Conservation (phyloP, 1,140 invertebrate genomes). For the Centruroides vittatus region DNA sequence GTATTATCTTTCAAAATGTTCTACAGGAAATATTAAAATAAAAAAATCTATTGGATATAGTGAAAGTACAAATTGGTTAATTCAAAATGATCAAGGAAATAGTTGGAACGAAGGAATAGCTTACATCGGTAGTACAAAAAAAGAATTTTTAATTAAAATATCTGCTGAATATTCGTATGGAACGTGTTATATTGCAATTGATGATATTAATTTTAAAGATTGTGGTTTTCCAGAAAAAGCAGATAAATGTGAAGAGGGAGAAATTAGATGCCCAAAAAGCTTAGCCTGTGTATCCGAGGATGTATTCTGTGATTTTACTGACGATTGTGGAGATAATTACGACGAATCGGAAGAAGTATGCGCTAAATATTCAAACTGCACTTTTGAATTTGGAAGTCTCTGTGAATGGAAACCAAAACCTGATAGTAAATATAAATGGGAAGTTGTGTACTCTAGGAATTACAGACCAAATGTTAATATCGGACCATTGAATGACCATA, state of each 20-base stretch:
- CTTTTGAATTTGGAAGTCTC: conserved; percentile 7
- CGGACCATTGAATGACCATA: conserved; percentile 12
- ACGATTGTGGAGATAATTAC: conserved; percentile 83
- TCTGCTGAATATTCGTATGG: not conserved
- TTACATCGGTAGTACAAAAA: conserved; percentile 11
- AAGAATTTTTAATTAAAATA: not conserved
- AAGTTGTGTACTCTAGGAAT: not conserved
- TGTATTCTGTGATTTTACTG: conserved; percentile 54
- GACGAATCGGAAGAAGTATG: conserved; percentile 42
- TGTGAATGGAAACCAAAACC: conserved; percentile 10
- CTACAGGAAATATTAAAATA: too few relatives aligned
- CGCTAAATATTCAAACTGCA: conserved; percentile 5
- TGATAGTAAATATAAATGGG: not conserved
- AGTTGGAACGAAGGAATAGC: conserved; percentile 10
- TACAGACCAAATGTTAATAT: not conserved
- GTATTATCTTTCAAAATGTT: too few relatives aligned
- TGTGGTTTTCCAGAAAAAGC: conserved; percentile 19
- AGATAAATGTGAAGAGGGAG: conserved; percentile 8
- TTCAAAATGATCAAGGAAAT: not conserved
- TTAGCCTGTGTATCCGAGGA: conserved; percentile 9
- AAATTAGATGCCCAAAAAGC: conserved; percentile 12
- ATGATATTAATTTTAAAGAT: conserved; percentile 25
- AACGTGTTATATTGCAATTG: conserved; percentile 26
- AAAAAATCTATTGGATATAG: too few relatives aligned
- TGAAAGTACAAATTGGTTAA: conserved; percentile 1